Evolutionary conservation across 2,888 invertebrate species (phyloP).

Genomic region (Junonia oenone): DNA sequence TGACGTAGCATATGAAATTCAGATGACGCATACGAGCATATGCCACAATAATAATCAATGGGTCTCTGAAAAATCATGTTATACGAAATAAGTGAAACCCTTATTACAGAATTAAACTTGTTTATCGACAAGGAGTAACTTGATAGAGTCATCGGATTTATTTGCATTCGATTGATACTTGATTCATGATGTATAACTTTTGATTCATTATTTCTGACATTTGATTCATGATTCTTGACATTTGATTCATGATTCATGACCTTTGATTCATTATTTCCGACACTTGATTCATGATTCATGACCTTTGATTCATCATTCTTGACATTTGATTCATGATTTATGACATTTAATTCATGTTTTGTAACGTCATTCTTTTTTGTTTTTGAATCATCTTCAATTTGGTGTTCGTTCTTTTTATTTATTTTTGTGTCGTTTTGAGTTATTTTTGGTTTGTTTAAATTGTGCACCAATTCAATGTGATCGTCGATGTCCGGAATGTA

Average conservation of each 20-base stretch:
- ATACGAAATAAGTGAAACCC: conserved; percentile 27
- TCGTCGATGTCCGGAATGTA: not conserved
- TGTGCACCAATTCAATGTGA: not conserved
- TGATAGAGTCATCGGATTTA: conserved; percentile 4
- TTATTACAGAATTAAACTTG: conserved; percentile 19
- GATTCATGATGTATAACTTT: not conserved
- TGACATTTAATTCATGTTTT: not conserved
- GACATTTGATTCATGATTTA: not conserved
- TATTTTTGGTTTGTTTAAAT: not conserved
- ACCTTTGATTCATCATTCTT: not conserved
- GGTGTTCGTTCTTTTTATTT: no score
- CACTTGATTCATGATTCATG: not conserved
- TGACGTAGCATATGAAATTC: conserved; percentile 19
- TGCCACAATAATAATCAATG: conserved; percentile 25
- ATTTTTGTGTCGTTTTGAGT: not conserved
- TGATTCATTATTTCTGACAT: not conserved
- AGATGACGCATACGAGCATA: conserved; percentile 25
- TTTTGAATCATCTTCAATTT: not conserved
- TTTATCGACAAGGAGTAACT: conserved; percentile 18
- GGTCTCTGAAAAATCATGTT: conserved; percentile 17
- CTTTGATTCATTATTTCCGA: not conserved
- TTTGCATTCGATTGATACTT: not conserved
- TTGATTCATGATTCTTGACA: not conserved
- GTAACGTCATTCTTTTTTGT: not conserved
- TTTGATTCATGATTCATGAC: not conserved